Percentiles rank a stretch among this genome's conserved stretches.
phyloP scores from a whole-genome alignment of 2,888 invertebrate species.

The Latheticus oryzae region DNA sequence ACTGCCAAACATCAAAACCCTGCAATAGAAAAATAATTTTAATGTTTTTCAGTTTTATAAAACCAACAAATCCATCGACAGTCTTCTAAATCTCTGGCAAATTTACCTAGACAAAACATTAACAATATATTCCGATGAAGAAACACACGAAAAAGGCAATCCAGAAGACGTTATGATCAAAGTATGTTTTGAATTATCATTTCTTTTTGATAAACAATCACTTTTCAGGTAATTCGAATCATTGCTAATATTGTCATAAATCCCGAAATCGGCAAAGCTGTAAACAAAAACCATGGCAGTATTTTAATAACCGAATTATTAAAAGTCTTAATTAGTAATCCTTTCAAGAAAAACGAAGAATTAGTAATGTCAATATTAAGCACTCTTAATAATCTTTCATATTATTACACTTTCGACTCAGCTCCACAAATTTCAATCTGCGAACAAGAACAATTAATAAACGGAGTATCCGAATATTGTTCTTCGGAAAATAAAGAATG shows the following conservation, averaged over 20 bases:
- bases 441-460: constrained; percentile 67
- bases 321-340: constrained; percentile 65
- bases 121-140: constrained; percentile 62
- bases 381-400: constrained; percentile 87
- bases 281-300: constrained; percentile 67
- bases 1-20: no score
- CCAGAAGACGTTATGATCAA: constrained; percentile 78
- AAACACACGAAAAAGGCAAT: constrained; percentile 63
- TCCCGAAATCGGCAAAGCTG: constrained; percentile 77
- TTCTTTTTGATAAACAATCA: constrained; percentile 10
- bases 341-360: constrained; percentile 74
- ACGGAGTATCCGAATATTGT: constrained; percentile 66
- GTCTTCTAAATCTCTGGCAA: constrained; percentile 67
- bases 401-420: constrained; percentile 71
- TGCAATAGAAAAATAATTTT: constrained; percentile 3
- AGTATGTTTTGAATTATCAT: constrained; percentile 62
- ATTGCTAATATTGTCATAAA: constrained; percentile 87
- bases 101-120: constrained; percentile 67
- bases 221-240: constrained; percentile 78
- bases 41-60: constrained; percentile 67
- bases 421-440: constrained; percentile 65
- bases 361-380: constrained; percentile 82
- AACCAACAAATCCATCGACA: constrained; percentile 69
- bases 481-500: constrained; percentile 67
- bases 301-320: constrained; percentile 64